Base-by-base conservation (phyloP, 2,888 invertebrate species). In the Eurois occulta region DNA sequence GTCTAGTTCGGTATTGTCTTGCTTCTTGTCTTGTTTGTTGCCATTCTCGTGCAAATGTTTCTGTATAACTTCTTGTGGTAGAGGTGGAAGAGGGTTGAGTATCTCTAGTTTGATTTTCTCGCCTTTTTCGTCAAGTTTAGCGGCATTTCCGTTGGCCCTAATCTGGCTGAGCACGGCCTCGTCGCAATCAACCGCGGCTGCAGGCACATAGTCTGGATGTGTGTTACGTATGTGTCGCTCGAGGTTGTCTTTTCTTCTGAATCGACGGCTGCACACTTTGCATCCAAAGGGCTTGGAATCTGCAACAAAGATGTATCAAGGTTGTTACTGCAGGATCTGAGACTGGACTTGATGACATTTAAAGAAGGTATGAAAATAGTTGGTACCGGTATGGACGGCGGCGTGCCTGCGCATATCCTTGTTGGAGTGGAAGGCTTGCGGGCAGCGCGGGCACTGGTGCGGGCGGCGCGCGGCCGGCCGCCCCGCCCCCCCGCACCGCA, bases 241-340 rank as follows among this genome's bases (percentile, higher is more conserved):
- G 80, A 98, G 96, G 91, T 98, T 98, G 92, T 98, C 98, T 91
- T 98, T 98, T 79, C 98, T 96, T 66, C 98, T 96, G 91, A 98
- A 98, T 62, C 97, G 97, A 16, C 97, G 97, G 58, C 97, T 97
- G 93, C 98, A 98, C 43, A 98, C 96, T 82, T 97, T 97, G 91
- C 98, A 98, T 35, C 97, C 97, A 90, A 97, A 98, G 7, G 97
- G 97, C 88, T 98, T 97, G 8, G 97, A 96, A 90, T 97, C 98
- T 98, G 91, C 16, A 38, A 64, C 18, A 13, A 55, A 35, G 24
- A 28, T 5, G 32, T 18, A 24, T 32, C 1, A 60, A 52, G 10
- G 32, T 58, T 48, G 32, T 52, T 13, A 78, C 38, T 64, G n/a
- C 32, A 46, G 16, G 13, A 13, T n/a, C 8, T 46, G 28, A 24